Conservation (phyloP, 2,797 vertebrate genomes). For the Pangasius mekongensis region DNA sequence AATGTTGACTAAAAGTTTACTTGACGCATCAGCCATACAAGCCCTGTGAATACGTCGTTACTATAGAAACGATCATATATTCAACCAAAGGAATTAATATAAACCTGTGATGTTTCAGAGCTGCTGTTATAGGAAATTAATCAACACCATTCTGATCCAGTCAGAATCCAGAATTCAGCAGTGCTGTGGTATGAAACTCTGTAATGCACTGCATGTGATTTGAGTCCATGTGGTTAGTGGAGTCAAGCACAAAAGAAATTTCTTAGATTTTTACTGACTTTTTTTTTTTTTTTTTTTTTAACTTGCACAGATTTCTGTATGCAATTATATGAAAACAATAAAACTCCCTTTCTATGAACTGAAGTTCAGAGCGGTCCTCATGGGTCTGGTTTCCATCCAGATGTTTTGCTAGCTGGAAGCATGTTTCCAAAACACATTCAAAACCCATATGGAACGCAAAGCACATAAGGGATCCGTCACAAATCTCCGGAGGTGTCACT, state of each 20-base stretch:
- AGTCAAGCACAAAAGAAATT: neutral
- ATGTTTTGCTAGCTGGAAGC: neutral
- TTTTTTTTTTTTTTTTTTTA: neutral
- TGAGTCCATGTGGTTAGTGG: neutral
- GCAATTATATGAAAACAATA: neutral
- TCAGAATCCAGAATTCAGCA: neutral
- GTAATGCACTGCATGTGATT: neutral
- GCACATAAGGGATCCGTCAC: neutral
- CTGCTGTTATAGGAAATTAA: neutral
- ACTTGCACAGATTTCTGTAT: neutral
- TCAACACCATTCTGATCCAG: neutral
- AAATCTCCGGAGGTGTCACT: neutral
- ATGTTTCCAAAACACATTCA: neutral
- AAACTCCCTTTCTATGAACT: neutral
- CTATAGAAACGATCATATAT: neutral
- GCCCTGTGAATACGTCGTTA: neutral
- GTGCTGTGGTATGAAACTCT: neutral
- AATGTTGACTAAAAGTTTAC: neutral
- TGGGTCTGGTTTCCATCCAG: neutral
- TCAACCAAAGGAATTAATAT: neutral
- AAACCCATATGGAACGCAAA: neutral
- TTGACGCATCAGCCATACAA: neutral
- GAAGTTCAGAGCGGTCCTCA: neutral
- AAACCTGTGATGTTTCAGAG: neutral
- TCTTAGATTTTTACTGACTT: neutral